Conservation (phyloP, 2,888 invertebrate species). For the Trissolcus japonicus region DNA sequence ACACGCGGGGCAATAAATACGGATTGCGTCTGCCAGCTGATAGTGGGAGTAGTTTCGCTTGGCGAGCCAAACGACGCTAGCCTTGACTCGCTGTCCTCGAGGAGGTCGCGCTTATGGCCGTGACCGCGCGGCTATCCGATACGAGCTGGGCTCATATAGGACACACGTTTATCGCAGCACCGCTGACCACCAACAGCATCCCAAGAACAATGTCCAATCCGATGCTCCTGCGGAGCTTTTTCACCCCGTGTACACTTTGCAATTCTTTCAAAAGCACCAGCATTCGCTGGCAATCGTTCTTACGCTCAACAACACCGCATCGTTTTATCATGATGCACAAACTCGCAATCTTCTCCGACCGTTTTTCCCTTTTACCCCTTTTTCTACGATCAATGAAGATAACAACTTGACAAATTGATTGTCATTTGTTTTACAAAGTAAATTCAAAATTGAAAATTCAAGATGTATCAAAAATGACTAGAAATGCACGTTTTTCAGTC, state of each 20-base stretch:
- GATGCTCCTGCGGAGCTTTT: conserved; percentile 9
- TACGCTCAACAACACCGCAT: neutral
- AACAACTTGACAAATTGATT: conserved; percentile 14
- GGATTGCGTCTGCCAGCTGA: conserved; percentile 19
- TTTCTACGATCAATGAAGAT: neutral
- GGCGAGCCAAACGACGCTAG: conserved; percentile 13
- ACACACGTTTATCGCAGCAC: conserved; percentile 25
- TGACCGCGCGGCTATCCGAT: conserved; percentile 44
- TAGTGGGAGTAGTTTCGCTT: conserved; percentile 30
- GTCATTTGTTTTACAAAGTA: neutral
- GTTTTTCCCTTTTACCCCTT: too few relatives aligned
- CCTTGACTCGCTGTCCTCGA: conserved; percentile 45
- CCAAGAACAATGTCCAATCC: conserved; percentile 19
- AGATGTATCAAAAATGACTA: too few relatives aligned
- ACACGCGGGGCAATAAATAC: conserved; percentile 28
- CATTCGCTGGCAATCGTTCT: too few relatives aligned
- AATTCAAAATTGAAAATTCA: too few relatives aligned
- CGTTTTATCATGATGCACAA: conserved; percentile 15
- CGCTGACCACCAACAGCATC: conserved; percentile 37
- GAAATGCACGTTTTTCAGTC: too few relatives aligned
- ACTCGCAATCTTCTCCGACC: neutral
- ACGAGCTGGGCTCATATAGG: conserved; percentile 11
- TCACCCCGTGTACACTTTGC: conserved; percentile 8
- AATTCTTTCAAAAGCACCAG: neutral
- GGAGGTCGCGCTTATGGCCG: conserved; percentile 45